Evolutionary conservation across 1,140 invertebrate genomes (phyloP).

Genomic region (Acromyrmex heyeri): DNA sequence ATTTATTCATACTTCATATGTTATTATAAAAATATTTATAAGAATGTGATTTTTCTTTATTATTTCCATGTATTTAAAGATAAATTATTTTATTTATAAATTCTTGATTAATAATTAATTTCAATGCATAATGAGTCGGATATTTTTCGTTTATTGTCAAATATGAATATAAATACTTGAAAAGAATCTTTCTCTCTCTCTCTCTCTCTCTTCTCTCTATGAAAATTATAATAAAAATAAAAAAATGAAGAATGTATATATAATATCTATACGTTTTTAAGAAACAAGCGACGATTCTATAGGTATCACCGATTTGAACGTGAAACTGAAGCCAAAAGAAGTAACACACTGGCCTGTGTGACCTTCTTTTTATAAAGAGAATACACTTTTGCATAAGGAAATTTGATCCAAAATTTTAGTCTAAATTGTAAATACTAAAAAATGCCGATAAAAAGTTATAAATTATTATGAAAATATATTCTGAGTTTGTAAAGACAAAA

Average conservation of each 20-base stretch:
- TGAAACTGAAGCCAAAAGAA: slow-evolving; percentile 45
- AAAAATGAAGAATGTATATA: background rate
- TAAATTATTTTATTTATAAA: background rate
- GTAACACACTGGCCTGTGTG: slow-evolving; percentile 18
- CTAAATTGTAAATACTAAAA: background rate
- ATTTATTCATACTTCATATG: background rate
- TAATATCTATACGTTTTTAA: background rate
- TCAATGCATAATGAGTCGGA: background rate
- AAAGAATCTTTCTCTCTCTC: background rate
- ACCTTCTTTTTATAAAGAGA: slow-evolving; percentile 43
- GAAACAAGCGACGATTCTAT: background rate
- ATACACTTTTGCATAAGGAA: slow-evolving; percentile 13
- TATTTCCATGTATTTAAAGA: background rate
- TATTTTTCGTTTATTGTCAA: no score
- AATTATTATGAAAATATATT: background rate
- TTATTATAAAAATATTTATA: slow-evolving; percentile 13
- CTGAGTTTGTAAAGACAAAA: background rate
- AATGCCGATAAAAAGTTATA: background rate
- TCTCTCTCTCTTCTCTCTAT: background rate
- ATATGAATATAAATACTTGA: background rate
- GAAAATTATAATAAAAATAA: background rate
- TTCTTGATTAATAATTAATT: background rate
- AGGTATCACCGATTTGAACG: background rate
- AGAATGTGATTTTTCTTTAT: background rate
- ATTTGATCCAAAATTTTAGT: background rate